These are phyloP conservation scores for Belonocnema kinseyi DNA, from an alignment of 1,140 invertebrate species.

Conservation along the genomic window DNA sequence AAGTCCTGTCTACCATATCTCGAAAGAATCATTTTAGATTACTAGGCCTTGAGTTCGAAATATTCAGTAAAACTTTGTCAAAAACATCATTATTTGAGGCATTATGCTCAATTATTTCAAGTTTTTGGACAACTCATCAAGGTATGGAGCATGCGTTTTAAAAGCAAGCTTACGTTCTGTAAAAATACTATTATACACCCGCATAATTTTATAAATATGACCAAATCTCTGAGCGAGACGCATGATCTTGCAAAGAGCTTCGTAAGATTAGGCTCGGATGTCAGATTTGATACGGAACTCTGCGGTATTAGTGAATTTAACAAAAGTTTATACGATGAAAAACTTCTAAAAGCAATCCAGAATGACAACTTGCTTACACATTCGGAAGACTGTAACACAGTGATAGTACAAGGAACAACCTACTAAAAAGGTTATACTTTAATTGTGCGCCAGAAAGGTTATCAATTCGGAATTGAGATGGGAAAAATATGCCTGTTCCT, in stretches of 20 bases:
- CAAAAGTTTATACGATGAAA: conserved; percentile 35
- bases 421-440: conserved; percentile 45
- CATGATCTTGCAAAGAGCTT: conserved; percentile 54
- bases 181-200: too few relatives aligned
- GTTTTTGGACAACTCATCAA: too few relatives aligned
- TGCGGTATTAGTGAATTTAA: conserved; percentile 35
- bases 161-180: too few relatives aligned
- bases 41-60: too few relatives aligned
- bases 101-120: too few relatives aligned
- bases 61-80: too few relatives aligned
- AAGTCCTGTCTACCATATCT: too few relatives aligned
- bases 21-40: too few relatives aligned
- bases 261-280: conserved; percentile 44
- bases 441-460: conserved; percentile 37
- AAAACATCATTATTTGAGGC: too few relatives aligned
- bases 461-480: conserved; percentile 42
- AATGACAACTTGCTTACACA: neutral
- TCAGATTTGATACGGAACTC: conserved; percentile 37
- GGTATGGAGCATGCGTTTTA: too few relatives aligned
- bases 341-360: conserved; percentile 36
- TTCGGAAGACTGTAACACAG: conserved; percentile 41
- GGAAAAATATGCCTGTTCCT: conserved; percentile 47
- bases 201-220: conserved; percentile 38
- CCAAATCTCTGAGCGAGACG: conserved; percentile 50
- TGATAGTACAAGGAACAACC: conserved; percentile 45